Base-by-base conservation (phyloP, 2,113 vertebrate genomes). In the Mugil cephalus region DNA sequence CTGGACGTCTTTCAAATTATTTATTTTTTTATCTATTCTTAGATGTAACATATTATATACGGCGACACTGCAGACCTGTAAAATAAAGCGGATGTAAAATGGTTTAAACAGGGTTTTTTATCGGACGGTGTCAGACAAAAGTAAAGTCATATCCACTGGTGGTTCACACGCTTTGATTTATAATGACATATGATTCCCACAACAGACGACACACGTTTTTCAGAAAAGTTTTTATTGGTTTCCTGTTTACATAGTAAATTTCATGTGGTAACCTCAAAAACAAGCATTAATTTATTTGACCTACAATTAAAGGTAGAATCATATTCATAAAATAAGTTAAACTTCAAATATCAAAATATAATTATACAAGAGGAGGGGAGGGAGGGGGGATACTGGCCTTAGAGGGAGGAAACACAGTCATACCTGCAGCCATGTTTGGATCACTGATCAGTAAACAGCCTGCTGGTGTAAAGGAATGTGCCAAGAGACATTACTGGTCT, bases 261-360 rank as follows among this genome's bases (percentile, higher is more conserved):
- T 66, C 8, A 19, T 5, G 19, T n/a, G 39, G 3, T 45, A 4
- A 42, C 17, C 62, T 55, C 42, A 42, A 24, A 30, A 30, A 30
- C 24, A 30, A 30, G 24, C 24, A 30, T 30, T 2, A 30, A 5
- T 39, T 50, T 59, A 6, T 42, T 24, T 4, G 9, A 5, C 24
- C 17, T 59, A 35, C 52, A 60, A 50, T 77, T 58, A 65, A 60
- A 68, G 9, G 11, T 42, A 58, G 10, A 64, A 60, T 18, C 4
- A 3, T 6, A 11, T 10, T 48, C 24, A 77, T 43, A 62, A 84
- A 84, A 88, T 84, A 84, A 82, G 38, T 73, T 72, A 79, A 55
- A 69, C n/a, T 42, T 45, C 24, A 30, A 30, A 4, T 5, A 53
- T 74, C n/a, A 66, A 30, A 42, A 59, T 51, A 50, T 1, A 77